Base-by-base conservation (phyloP, 2,113 vertebrate species). In the Noctilio leporinus region DNA sequence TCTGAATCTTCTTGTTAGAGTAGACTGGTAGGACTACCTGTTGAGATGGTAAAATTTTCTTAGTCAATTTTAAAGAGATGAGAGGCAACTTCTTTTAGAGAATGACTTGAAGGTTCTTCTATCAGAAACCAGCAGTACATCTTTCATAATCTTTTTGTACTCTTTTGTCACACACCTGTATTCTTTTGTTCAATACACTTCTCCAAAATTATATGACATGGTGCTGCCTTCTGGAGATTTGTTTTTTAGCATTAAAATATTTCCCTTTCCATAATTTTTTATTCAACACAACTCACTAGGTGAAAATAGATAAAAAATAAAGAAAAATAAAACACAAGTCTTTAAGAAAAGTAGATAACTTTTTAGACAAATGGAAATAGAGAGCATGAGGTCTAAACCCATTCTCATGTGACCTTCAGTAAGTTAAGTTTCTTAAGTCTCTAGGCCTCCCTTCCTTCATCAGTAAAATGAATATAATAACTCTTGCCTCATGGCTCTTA, bases 401-500 rank as follows among this genome's bases (percentile, higher is more conserved):
- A 28, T 51, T 64, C 65, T 83, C 24, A 17, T 53, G 51, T 84
- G 85, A 95, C 70, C 85, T 75, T 78, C 38, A 96, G 62, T 91
- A 70, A 94, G 15, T 75, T 62, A 93, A 89, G 85, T 83, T 91
- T 77, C 51, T 89, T 38, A 90, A 86, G 49, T 40, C 57, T 75
- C 88, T 95, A 64, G 30, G 59, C 53, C 88, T 95, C 73, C 57
- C 67, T 64, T 65, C 86, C 96, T 94, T 96, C 94, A 81, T 77
- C 47, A 95, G 73, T 87, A 93, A 89, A 96, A 94, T 57, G 67
- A 30, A 35, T 95, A 70, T 94, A 97, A 96, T 91, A 76, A 91
- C 93, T 77, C 94, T 95, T 97, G 91, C 88, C 49, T 96, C 96
- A 94, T 81, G 93, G 95, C 57, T 95, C 45, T 65, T 94, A 70